These are phyloP conservation scores for Phalloptychus januarius DNA, from an alignment of 2,797 vertebrate genomes.

Conservation along the genomic window DNA sequence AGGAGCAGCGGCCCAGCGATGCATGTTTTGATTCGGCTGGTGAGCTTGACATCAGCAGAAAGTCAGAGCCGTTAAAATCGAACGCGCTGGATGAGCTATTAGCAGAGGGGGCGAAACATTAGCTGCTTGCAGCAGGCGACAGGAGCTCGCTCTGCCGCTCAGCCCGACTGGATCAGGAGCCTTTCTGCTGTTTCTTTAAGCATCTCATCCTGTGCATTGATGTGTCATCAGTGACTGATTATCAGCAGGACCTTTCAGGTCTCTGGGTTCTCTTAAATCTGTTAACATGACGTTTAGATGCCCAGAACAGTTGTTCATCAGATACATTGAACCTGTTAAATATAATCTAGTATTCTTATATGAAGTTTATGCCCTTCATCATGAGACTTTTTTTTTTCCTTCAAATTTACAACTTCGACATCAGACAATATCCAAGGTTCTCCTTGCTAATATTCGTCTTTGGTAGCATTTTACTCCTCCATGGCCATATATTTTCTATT, in stretches of 20 bases:
- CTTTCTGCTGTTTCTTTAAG: slow-evolving; percentile 4
- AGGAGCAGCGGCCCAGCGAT: slow-evolving; percentile 23
- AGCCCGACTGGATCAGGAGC: background rate
- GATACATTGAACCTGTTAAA: background rate
- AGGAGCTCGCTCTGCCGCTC: slow-evolving; percentile 13
- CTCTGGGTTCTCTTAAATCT: slow-evolving; percentile 39
- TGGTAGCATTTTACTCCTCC: background rate
- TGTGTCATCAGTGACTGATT: slow-evolving; percentile 11
- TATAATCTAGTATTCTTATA: background rate
- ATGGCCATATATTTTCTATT: background rate
- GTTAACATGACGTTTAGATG: slow-evolving; percentile 43
- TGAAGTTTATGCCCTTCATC: background rate
- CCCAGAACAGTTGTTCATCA: slow-evolving; percentile 41
- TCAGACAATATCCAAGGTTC: no score
- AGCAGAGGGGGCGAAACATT: slow-evolving; percentile 50
- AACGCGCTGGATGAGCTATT: slow-evolving; percentile 55
- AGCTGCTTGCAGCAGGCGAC: slow-evolving; percentile 45
- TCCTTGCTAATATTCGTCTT: background rate
- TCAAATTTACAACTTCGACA: background rate
- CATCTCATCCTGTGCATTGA: slow-evolving; percentile 18
- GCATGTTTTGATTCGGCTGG: slow-evolving; percentile 48
- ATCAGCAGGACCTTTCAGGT: background rate
- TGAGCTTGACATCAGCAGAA: slow-evolving; percentile 48
- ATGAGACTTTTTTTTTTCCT: background rate
- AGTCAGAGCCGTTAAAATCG: slow-evolving; percentile 60